phyloP scores from a whole-genome alignment of 2,888 invertebrate species.

The Mythimna lalbum region DNA sequence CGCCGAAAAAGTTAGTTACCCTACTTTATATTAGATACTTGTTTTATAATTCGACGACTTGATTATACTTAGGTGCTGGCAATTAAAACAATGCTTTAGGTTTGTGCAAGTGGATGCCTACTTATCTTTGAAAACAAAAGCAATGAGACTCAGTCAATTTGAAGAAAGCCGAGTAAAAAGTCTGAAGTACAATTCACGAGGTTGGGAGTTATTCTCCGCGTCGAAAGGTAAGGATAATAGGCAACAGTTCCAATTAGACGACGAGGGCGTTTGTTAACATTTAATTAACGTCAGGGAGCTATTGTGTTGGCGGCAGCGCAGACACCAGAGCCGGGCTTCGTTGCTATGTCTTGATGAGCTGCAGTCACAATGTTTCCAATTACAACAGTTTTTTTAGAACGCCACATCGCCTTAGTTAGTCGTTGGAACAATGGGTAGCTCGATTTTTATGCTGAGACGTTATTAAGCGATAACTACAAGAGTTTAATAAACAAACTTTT shows the following conservation, averaged over 20 bases:
- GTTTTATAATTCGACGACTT: slow-evolving; percentile 3
- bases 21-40: too few species aligned
- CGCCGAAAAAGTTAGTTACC: neutral
- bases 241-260: slow-evolving; percentile 91
- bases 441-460: slow-evolving; percentile 43
- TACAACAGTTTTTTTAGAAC: slow-evolving; percentile 74
- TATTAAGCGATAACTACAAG: slow-evolving; percentile 19
- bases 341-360: slow-evolving; percentile 73
- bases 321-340: slow-evolving; percentile 79
- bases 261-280: slow-evolving; percentile 91
- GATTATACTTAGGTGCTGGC: slow-evolving; percentile 17
- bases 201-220: slow-evolving; percentile 85
- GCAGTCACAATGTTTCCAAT: slow-evolving; percentile 81
- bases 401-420: slow-evolving; percentile 37
- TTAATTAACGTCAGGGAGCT: slow-evolving; percentile 89
- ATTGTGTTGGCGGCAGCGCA: slow-evolving; percentile 84
- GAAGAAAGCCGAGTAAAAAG: slow-evolving; percentile 80
- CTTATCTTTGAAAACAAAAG: slow-evolving; percentile 72
- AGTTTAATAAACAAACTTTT: slow-evolving; percentile 11
- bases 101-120: slow-evolving; percentile 52
- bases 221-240: slow-evolving; percentile 90
- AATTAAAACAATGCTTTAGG: slow-evolving; percentile 54
- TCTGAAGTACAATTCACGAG: slow-evolving; percentile 83
- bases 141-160: slow-evolving; percentile 74
- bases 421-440: slow-evolving; percentile 49